phyloP scores from a whole-genome alignment of 2,888 invertebrate genomes.

The Hirtodrosophila duncani region DNA sequence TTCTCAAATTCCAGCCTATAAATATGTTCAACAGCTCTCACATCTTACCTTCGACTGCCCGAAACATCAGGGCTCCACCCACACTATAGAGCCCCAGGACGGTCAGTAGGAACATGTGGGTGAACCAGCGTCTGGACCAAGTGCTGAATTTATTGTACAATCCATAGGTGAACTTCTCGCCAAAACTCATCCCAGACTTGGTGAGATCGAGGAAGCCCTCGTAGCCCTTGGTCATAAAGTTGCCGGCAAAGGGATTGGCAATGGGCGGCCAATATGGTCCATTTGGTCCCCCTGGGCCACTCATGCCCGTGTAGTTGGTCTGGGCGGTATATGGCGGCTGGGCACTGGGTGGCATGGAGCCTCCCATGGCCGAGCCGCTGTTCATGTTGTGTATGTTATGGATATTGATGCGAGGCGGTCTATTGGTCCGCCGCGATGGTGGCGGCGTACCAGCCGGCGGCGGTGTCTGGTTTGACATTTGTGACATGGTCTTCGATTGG shows the following conservation, averaged over 20 bases:
- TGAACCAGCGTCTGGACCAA: constrained; percentile 91
- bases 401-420: constrained; percentile 77
- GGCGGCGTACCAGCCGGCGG: constrained; percentile 47
- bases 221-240: constrained; percentile 89
- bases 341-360: constrained; percentile 67
- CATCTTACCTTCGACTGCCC: constrained; percentile 86
- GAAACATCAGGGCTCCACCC: constrained; percentile 89
- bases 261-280: constrained; percentile 76
- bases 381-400: constrained; percentile 61
- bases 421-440: constrained; percentile 59
- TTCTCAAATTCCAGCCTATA: neutral
- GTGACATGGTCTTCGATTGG: constrained; percentile 17
- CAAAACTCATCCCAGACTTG: constrained; percentile 89
- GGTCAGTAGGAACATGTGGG: constrained; percentile 89
- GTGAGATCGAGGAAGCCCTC: constrained; percentile 88
- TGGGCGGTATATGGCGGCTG: constrained; percentile 67
- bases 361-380: constrained; percentile 48
- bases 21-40: neutral
- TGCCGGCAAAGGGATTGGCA: constrained; percentile 81
- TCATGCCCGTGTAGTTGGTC: constrained; percentile 55
- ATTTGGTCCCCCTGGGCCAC: constrained; percentile 33
- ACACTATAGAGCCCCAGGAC: constrained; percentile 88
- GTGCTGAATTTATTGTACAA: constrained; percentile 87
- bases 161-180: constrained; percentile 90
- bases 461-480: constrained; percentile 23